These are phyloP conservation scores for Gonocerus acuteangulatus DNA, from an alignment of 2,888 invertebrate genomes.

Conservation along the genomic window DNA sequence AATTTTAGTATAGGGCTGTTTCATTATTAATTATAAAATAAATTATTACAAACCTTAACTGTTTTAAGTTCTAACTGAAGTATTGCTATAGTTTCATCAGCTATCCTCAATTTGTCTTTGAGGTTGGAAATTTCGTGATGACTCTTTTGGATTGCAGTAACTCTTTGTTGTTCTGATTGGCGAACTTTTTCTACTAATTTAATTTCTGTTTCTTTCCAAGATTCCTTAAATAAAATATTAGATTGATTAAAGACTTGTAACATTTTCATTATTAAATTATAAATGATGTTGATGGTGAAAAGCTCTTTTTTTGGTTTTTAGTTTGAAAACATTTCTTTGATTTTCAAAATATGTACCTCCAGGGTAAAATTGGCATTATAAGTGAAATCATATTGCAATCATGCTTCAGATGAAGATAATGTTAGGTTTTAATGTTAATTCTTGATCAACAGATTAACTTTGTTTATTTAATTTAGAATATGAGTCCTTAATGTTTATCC, in stretches of 20 bases:
- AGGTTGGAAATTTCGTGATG: conserved; percentile 31
- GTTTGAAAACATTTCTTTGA: too few relatives aligned
- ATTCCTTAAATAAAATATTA: conserved; percentile 33
- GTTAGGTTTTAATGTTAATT: too few relatives aligned
- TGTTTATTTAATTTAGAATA: too few relatives aligned
- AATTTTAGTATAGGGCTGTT: background rate
- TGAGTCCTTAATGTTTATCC: too few relatives aligned
- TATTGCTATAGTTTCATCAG: conserved; percentile 4
- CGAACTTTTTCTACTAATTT: conserved; percentile 32
- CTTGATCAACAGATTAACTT: too few relatives aligned
- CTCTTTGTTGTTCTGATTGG: conserved; percentile 27
- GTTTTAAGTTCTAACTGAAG: conserved; percentile 8
- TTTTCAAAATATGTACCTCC: too few relatives aligned
- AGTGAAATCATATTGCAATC: too few relatives aligned
- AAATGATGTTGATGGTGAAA: background rate
- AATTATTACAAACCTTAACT: conserved; percentile 2
- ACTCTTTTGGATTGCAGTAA: conserved; percentile 24
- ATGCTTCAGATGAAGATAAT: too few relatives aligned
- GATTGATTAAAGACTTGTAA: background rate
- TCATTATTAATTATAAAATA: background rate
- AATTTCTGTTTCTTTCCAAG: conserved; percentile 36
- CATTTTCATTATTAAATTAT: background rate
- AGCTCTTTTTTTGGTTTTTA: background rate
- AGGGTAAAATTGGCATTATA: too few relatives aligned
- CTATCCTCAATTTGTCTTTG: conserved; percentile 22